phyloP scores from a whole-genome alignment of 1,140 invertebrate genomes.

The Zaprionus gabonicus region DNA sequence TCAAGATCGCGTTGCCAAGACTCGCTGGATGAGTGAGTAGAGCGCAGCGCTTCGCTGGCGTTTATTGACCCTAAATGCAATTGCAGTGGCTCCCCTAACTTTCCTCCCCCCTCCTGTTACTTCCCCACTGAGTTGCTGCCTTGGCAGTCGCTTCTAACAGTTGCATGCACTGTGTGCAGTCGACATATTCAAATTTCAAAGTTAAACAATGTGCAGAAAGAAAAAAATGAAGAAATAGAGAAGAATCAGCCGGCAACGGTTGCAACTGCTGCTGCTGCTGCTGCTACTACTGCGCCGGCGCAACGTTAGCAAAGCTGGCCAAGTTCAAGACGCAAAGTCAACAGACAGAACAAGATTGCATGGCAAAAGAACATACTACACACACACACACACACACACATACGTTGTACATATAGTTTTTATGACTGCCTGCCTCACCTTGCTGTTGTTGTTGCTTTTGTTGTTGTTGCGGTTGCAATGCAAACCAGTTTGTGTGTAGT shows the following conservation, averaged over 20 bases:
- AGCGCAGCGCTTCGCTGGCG: conserved; percentile 50
- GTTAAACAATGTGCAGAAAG: conserved; percentile 50
- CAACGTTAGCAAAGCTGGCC: conserved; percentile 45
- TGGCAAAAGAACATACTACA: conserved; percentile 36
- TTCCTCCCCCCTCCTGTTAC: neutral
- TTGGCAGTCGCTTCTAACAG: conserved; percentile 40
- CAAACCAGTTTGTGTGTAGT: conserved; percentile 64
- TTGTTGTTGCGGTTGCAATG: conserved; percentile 54
- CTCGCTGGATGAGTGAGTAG: conserved; percentile 38
- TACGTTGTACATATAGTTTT: neutral
- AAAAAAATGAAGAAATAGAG: conserved; percentile 43
- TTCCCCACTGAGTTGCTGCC: neutral
- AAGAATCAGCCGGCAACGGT: conserved; percentile 17
- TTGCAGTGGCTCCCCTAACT: conserved; percentile 20
- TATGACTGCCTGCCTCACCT: conserved; percentile 22
- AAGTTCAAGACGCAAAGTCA: conserved; percentile 71
- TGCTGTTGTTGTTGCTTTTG: conserved; percentile 38
- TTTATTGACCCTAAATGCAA: conserved; percentile 81
- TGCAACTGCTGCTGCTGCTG: conserved; percentile 14
- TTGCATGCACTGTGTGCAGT: conserved; percentile 35
- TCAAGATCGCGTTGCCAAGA: conserved; percentile 17
- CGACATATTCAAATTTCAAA: conserved; percentile 70
- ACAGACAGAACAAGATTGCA: conserved; percentile 9
- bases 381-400: neutral
- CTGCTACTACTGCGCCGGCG: conserved; percentile 35